Conservation (phyloP, 2,113 vertebrate genomes). For the Pelodiscus sinensis region DNA sequence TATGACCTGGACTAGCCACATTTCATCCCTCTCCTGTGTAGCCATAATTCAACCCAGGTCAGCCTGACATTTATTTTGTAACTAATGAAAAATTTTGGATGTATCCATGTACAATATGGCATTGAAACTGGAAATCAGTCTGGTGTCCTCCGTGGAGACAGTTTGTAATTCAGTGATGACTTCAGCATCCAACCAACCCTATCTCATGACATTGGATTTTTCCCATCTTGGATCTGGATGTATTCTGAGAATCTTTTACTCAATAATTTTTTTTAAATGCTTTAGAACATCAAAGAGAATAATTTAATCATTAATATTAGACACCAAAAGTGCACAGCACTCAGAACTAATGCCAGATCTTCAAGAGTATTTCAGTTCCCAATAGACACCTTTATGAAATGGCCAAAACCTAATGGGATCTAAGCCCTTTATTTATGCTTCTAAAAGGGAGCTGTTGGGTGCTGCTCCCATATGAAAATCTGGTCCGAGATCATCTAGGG, state of each 20-base stretch:
- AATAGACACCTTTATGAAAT: background rate
- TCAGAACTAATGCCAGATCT: background rate
- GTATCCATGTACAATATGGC: slow-evolving; percentile 6
- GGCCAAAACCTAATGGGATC: background rate
- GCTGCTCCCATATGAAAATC: rapidly evolving
- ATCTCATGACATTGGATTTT: background rate
- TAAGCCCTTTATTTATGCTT: background rate
- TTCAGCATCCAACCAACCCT: background rate
- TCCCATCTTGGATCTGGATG: background rate
- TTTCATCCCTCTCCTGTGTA: slow-evolving; percentile 15
- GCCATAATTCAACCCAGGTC: slow-evolving; percentile 23
- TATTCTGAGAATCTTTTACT: background rate
- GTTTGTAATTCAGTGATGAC: slow-evolving; percentile 26
- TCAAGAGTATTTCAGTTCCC: background rate
- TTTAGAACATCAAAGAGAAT: background rate
- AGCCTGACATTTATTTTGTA: slow-evolving; percentile 35
- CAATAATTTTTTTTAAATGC: background rate
- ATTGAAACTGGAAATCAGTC: slow-evolving; percentile 55
- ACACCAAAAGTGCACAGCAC: background rate
- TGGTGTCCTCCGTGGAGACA: background rate
- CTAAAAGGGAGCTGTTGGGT: rapidly evolving
- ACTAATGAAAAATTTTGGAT: slow-evolving; percentile 37
- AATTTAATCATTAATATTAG: background rate
- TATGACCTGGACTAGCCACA: slow-evolving; percentile 12
- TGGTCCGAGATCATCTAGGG: background rate